Evolutionary conservation across 2,113 vertebrate genomes (phyloP).

Genomic region (Ciconia boyciana): DNA sequence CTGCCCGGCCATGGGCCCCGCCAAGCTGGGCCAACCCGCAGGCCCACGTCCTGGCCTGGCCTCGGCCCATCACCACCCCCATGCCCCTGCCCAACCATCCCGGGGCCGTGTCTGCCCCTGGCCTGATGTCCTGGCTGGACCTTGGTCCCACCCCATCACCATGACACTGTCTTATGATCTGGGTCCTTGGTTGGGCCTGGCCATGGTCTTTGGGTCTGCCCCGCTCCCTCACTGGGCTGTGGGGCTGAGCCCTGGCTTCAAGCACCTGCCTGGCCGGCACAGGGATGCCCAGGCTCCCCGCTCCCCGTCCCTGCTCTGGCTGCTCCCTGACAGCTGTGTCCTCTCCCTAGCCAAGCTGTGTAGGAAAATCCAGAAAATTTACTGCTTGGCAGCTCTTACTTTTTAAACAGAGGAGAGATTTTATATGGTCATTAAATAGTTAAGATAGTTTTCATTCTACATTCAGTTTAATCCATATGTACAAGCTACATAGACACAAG

Average conservation of each 20-base stretch:
- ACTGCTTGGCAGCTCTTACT: not conserved
- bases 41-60: fast-evolving
- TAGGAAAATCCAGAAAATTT: not conserved
- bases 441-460: slow-evolving; percentile 16
- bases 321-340: not conserved
- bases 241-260: not conserved
- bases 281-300: fast-evolving
- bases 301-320: fast-evolving
- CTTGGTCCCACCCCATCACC: not conserved
- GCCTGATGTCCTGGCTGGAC: too few relatives aligned
- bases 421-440: slow-evolving; percentile 29
- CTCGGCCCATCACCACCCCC: not conserved
- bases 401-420: not conserved
- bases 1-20: fast-evolving
- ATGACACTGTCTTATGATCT: not conserved
- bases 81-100: too few relatives aligned
- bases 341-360: not conserved
- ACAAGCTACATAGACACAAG: slow-evolving; percentile 28
- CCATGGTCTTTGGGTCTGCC: not conserved
- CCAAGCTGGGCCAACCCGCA: fast-evolving
- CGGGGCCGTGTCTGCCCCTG: fast-evolving
- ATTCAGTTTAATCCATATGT: slow-evolving; percentile 49
- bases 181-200: too few relatives aligned
- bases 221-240: fast-evolving
- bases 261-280: fast-evolving